These are phyloP conservation scores for Erythrolamprus reginae DNA, from an alignment of 2,113 vertebrate species.

Conservation along the genomic window DNA sequence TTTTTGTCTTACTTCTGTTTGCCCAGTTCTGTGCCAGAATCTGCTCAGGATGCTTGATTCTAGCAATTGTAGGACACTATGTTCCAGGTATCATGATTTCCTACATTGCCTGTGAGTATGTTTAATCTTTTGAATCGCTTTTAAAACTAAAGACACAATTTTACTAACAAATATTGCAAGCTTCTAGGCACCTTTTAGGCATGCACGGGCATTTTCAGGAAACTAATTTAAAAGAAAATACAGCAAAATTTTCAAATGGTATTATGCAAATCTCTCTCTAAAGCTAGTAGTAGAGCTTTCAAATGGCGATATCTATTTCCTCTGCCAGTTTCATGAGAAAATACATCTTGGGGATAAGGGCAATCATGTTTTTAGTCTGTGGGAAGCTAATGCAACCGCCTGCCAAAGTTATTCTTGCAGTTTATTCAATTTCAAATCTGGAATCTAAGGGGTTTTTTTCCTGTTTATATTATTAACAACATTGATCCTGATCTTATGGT, in stretches of 20 bases:
- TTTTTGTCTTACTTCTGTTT: conserved; percentile 33
- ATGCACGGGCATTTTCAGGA: neutral
- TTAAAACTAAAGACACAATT: conserved; percentile 12
- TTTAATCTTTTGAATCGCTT: conserved; percentile 17
- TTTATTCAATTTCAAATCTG: neutral
- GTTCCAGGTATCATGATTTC: conserved; percentile 99
- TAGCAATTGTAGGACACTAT: conserved; percentile 90
- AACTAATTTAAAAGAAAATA: neutral
- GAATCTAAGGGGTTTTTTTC: neutral
- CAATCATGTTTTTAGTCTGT: neutral
- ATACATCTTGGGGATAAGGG: neutral
- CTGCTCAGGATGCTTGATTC: conserved; percentile 83
- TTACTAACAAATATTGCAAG: conserved; percentile 6
- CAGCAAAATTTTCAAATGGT: neutral
- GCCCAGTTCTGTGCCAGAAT: conserved; percentile 89
- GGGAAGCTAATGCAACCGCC: neutral
- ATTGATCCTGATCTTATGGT: neutral
- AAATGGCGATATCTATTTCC: neutral
- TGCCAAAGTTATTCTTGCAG: neutral
- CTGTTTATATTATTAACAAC: neutral
- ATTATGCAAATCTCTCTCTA: neutral
- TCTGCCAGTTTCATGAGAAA: neutral
- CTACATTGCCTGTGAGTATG: conserved; percentile 92
- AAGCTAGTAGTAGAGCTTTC: conserved; percentile 33
- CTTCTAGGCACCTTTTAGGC: conserved; percentile 6